Conservation (phyloP, 64 coral and sea anemone genomes). For the Montipora efflorescens region DNA sequence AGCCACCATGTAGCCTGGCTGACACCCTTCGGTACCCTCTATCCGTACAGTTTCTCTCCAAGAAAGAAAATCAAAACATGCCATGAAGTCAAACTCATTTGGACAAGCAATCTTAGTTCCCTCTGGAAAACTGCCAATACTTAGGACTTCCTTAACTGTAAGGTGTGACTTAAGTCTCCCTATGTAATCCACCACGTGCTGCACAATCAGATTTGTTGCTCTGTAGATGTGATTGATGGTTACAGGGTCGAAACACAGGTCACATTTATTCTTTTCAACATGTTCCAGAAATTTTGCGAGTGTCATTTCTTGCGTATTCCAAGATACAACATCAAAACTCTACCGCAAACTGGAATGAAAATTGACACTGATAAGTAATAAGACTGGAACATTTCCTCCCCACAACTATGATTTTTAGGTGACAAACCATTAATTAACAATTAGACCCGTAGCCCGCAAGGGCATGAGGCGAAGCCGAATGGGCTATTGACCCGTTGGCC, state of each 20-base stretch:
- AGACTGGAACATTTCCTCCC: too few species aligned
- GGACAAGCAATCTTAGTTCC: slow-evolving; percentile 5
- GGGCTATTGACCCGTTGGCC: too few species aligned
- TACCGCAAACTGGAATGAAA: not conserved
- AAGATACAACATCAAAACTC: not conserved
- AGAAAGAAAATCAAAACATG: slow-evolving; percentile 45
- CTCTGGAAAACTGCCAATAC: slow-evolving; percentile 9
- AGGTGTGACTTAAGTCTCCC: slow-evolving; percentile 2
- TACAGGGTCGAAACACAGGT: not conserved
- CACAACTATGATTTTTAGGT: too few species aligned
- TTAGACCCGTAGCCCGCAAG: too few species aligned
- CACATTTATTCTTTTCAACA: not conserved
- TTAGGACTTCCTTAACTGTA: not conserved
- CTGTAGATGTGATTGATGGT: slow-evolving; percentile 16
- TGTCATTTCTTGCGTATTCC: slow-evolving; percentile 13
- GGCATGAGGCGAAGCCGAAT: too few species aligned
- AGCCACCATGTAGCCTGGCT: slow-evolving; percentile 50
- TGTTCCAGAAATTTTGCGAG: slow-evolving; percentile 29
- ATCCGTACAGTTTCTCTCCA: slow-evolving; percentile 32
- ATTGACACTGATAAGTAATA: not conserved
- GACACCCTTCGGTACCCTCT: slow-evolving; percentile 13
- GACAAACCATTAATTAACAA: too few species aligned
- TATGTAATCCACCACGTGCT: slow-evolving; percentile 10
- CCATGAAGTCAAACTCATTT: slow-evolving; percentile 32
- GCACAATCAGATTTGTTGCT: slow-evolving; percentile 41